Conservation (phyloP, 2,888 invertebrate species). For the Cynaeus angustus region DNA sequence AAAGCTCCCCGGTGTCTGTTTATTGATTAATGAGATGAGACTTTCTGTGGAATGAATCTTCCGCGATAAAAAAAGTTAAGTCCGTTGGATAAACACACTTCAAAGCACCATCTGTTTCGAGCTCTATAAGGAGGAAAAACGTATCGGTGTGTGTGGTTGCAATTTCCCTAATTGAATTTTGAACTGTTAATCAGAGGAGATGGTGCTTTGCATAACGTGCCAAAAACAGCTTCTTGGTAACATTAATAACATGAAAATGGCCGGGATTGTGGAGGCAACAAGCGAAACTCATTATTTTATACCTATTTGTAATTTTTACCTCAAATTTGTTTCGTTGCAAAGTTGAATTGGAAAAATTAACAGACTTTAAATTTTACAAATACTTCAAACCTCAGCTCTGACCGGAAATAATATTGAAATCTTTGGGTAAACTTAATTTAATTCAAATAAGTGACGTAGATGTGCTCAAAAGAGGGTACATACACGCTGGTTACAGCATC, state of each 20-base stretch:
- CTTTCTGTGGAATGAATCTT: constrained; percentile 13
- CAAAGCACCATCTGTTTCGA: constrained; percentile 2
- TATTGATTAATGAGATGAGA: constrained; percentile 22
- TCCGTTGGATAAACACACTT: neutral
- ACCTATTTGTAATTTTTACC: too few species aligned
- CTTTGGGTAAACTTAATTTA: too few species aligned
- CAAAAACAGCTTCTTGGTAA: constrained; percentile 39
- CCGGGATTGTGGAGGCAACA: constrained; percentile 37
- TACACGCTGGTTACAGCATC: too few species aligned
- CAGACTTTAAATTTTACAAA: too few species aligned
- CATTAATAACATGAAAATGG: constrained; percentile 23
- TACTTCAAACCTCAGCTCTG: too few species aligned
- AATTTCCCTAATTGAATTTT: constrained; percentile 47
- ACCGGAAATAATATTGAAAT: too few species aligned
- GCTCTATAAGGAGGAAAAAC: neutral
- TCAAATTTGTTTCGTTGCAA: too few species aligned
- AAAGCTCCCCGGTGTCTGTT: constrained; percentile 19
- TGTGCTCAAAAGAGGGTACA: too few species aligned
- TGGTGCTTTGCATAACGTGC: constrained; percentile 34
- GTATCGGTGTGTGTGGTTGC: neutral
- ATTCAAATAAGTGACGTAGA: too few species aligned
- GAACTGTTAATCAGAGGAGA: constrained; percentile 36
- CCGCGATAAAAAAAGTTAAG: neutral
- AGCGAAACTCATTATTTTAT: too few species aligned
- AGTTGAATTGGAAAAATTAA: too few species aligned